Percentiles rank a stretch among this genome's conserved stretches.
These are phyloP conservation scores for Ancistrus triradiatus DNA, from an alignment of 2,113 vertebrate genomes.

Conservation along the genomic window DNA sequence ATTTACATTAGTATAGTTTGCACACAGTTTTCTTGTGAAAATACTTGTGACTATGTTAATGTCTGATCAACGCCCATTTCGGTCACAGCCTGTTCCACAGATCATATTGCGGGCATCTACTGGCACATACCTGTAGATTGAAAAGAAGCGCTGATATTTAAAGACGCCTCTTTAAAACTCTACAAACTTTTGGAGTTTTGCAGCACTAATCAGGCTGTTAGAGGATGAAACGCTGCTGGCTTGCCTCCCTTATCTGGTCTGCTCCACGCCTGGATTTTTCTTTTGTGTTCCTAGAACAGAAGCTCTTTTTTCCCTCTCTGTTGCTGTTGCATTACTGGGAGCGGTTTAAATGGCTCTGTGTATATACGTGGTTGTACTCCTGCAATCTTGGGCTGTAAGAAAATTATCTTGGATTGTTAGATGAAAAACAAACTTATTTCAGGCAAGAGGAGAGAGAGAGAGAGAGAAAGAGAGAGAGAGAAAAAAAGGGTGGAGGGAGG, in stretches of 20 bases:
- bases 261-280: constrained; percentile 20
- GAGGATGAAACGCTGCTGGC: constrained; percentile 12
- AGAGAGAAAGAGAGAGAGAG: not conserved
- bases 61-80: no score
- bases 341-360: constrained; percentile 8
- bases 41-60: no score
- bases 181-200: no score
- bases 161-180: no score
- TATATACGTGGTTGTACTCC: constrained; percentile 11
- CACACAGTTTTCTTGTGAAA: no score
- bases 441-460: not conserved
- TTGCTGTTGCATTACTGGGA: constrained; percentile 35
- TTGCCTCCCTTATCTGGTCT: constrained; percentile 26
- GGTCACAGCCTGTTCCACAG: no score
- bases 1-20: no score
- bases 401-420: constrained; percentile 31
- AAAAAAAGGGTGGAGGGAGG: not conserved
- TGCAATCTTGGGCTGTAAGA: constrained; percentile 17
- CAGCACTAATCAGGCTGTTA: no score
- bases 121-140: no score
- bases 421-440: constrained; percentile 17
- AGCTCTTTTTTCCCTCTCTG: no score
- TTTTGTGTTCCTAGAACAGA: not conserved
- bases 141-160: no score
- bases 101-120: no score